Evolutionary conservation across 2,888 invertebrate genomes (phyloP), one percentile per base, ranked within the genome.

Genomic region (Eledone cirrhosa): DNA sequence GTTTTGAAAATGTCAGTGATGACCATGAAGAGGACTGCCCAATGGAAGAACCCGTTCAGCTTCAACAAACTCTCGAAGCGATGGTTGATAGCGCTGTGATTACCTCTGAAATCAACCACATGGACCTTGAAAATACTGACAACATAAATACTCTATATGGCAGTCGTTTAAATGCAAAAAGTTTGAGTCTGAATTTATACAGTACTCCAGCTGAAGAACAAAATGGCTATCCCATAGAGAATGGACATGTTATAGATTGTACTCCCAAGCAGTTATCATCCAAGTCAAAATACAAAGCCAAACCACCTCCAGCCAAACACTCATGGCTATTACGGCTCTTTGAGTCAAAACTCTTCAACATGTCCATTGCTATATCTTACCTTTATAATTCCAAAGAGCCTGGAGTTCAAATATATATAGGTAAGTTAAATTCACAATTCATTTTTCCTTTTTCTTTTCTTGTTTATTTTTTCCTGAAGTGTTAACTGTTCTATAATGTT

Each of bases 301-400:
- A 80, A 41, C 72, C 79, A 14, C 78, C 77, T n/a, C 53, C 84
- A 13, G 80, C 84, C 3, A 72, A 80, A 48, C 85, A 88, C 79
- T 92, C 92, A 22, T 92, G 92, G 91, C 92, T 96, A 81, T 93
- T 97, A 85, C 93, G 99, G 88, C 93, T 99, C 88, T 97, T 99
- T 91, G 98, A 99, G 92, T 98, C 98, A 87, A 97, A 97, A 92
- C 94, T 98, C 87, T 97, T 99, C 92, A 97, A 98, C 91, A 97
- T 99, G 94, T 96, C 97, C 85, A 98, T 99, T 94, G 99, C 99
- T 83, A 96, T 99, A 89, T 96, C 97, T 90, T 99, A 99, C 92
- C 93, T 99, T 80, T 98, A 97, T 91, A 97, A 97, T 91, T 97
- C 98, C 65, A 98, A 99, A 92, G 99, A 99, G 91, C 96, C 97